phyloP scores from a whole-genome alignment of 2,888 invertebrate genomes.

The Zygaena filipendulae region DNA sequence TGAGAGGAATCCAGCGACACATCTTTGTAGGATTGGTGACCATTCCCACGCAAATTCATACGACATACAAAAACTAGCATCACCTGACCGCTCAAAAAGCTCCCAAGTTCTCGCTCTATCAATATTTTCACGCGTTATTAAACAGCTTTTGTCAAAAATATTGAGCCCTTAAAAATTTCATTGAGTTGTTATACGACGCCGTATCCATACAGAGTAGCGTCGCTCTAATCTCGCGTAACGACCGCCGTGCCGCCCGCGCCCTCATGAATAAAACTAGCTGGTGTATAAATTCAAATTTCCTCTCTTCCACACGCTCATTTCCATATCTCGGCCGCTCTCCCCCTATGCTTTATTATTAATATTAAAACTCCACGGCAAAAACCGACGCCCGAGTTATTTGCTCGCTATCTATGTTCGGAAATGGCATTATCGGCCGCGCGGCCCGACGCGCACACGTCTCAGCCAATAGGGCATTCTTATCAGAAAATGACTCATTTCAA shows the following conservation, averaged over 20 bases:
- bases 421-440: slow-evolving; percentile 59
- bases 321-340: slow-evolving; percentile 59
- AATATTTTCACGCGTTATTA: slow-evolving; percentile 22
- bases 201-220: too few relatives aligned
- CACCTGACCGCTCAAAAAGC: slow-evolving; percentile 13
- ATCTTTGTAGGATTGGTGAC: too few relatives aligned
- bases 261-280: slow-evolving; percentile 64
- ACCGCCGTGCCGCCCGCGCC: slow-evolving; percentile 24
- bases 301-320: slow-evolving; percentile 64
- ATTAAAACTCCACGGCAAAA: slow-evolving; percentile 62
- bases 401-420: slow-evolving; percentile 63
- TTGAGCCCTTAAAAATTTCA: too few relatives aligned
- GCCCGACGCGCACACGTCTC: slow-evolving; percentile 61
- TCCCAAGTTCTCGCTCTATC: slow-evolving; percentile 12
- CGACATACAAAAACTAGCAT: slow-evolving; percentile 2
- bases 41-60: slow-evolving; percentile 18
- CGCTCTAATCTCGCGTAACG: slow-evolving; percentile 18
- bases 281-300: slow-evolving; percentile 69
- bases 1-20: too few relatives aligned
- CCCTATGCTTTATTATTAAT: slow-evolving; percentile 52
- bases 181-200: too few relatives aligned
- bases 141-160: background rate
- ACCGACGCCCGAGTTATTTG: slow-evolving; percentile 47
- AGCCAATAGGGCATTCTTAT: slow-evolving; percentile 73
- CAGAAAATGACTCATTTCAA: slow-evolving; percentile 80